These are phyloP conservation scores for Elephantulus edwardii DNA, from an alignment of 2,113 vertebrate genomes.

Conservation along the genomic window DNA sequence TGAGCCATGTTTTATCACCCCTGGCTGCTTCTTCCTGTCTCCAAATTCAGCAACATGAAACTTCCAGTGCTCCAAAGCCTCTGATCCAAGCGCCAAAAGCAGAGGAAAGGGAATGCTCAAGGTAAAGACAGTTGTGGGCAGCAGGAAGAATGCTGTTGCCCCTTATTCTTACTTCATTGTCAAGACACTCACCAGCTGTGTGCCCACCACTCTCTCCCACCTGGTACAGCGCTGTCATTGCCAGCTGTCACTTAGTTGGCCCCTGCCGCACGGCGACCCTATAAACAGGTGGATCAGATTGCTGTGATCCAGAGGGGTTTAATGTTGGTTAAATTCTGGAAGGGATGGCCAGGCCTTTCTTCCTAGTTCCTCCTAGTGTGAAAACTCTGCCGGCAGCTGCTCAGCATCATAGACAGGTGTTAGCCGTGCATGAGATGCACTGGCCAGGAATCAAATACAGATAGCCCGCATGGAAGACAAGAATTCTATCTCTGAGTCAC, in stretches of 20 bases:
- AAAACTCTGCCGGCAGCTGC: neutral
- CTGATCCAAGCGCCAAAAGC: slow-evolving; percentile 40
- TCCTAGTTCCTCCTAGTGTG: neutral
- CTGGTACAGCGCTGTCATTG: neutral
- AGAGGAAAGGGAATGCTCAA: slow-evolving; percentile 50
- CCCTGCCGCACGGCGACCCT: neutral
- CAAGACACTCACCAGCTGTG: neutral
- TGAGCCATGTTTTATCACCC: slow-evolving; percentile 62
- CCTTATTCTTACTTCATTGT: slow-evolving; percentile 13
- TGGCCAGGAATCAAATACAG: neutral
- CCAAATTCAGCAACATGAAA: slow-evolving; percentile 57
- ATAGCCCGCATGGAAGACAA: neutral
- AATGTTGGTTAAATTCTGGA: neutral
- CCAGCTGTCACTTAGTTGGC: neutral
- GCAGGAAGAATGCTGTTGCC: neutral
- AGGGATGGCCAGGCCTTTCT: neutral
- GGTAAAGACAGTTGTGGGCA: neutral
- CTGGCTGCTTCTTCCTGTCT: slow-evolving; percentile 57
- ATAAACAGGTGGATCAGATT: neutral
- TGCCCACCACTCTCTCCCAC: neutral
- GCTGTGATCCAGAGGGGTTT: neutral
- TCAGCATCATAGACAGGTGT: too few species aligned
- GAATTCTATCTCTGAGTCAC: neutral
- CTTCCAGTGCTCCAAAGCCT: slow-evolving; percentile 17
- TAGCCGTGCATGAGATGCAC: neutral